phyloP scores from a whole-genome alignment of 2,113 vertebrate species.

The Petaurus breviceps region DNA sequence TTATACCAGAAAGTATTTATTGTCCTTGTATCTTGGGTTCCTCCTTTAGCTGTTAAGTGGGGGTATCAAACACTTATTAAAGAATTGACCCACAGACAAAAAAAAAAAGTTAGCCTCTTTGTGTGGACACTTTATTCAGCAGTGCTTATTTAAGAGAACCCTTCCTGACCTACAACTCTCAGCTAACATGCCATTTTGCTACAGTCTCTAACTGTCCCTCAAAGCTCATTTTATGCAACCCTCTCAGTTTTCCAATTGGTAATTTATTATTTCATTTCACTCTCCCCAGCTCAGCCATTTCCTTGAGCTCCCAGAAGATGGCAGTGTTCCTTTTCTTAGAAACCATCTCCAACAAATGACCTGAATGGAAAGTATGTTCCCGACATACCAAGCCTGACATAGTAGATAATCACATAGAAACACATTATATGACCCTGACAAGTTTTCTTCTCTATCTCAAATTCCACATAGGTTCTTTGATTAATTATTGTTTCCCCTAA shows the following conservation, averaged over 20 bases:
- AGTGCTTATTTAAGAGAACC: background rate
- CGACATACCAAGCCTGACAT: too few relatives aligned
- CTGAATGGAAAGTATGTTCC: background rate
- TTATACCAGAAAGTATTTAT: conserved; percentile 15
- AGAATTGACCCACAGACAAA: conserved; percentile 1
- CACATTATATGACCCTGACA: background rate
- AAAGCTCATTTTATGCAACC: background rate
- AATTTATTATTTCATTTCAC: background rate
- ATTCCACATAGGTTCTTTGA: too few relatives aligned
- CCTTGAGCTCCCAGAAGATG: background rate
- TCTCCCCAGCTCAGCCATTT: background rate
- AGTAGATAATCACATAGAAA: background rate
- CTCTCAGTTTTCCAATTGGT: background rate
- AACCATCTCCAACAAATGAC: background rate
- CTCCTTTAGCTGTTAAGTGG: conserved; percentile 13
- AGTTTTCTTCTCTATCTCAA: too few relatives aligned
- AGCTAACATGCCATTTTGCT: background rate
- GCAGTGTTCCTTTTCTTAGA: background rate
- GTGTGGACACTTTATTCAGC: background rate
- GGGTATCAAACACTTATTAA: background rate
- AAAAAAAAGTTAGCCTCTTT: background rate
- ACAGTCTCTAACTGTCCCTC: too few relatives aligned
- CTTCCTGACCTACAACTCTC: background rate
- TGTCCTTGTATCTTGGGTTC: background rate
- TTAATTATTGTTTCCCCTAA: too few relatives aligned